Evolutionary conservation across 2,797 vertebrate species (phyloP).

Genomic region (Tiaroga cobitis): DNA sequence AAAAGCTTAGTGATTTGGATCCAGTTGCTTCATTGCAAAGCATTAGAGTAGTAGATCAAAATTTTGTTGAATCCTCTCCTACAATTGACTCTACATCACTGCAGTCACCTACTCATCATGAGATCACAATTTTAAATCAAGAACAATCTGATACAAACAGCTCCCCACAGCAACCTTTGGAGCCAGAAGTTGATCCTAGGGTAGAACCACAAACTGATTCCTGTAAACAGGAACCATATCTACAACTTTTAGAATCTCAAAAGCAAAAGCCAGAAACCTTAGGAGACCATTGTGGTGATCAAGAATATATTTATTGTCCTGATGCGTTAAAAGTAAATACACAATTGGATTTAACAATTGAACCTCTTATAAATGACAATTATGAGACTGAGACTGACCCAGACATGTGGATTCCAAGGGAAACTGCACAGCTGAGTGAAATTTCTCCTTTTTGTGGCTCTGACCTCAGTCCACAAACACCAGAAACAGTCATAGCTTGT

Average conservation of each 20-base stretch:
- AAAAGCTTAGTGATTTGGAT: slow-evolving; percentile 27
- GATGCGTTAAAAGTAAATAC: not conserved
- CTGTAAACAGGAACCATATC: slow-evolving; percentile 9
- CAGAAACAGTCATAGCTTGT: slow-evolving; percentile 62
- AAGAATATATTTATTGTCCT: not conserved
- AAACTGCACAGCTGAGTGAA: slow-evolving; percentile 56
- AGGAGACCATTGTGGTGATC: not conserved
- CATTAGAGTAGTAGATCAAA: slow-evolving; percentile 14
- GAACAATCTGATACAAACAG: slow-evolving; percentile 24
- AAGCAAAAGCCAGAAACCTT: not conserved
- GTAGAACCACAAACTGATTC: slow-evolving; percentile 1
- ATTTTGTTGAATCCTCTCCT: not conserved
- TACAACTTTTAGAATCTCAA: slow-evolving; percentile 10
- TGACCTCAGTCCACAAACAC: slow-evolving; percentile 64
- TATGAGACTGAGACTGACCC: slow-evolving; percentile 34
- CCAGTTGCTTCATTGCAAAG: slow-evolving; percentile 1
- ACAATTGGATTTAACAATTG: slow-evolving; percentile 37
- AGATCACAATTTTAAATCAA: slow-evolving; percentile 26
- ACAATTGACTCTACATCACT: not conserved
- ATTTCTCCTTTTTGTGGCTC: slow-evolving; percentile 60
- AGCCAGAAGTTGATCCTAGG: not conserved
- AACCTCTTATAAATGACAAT: slow-evolving; percentile 34
- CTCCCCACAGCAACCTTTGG: not conserved
- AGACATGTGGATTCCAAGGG: slow-evolving; percentile 45
- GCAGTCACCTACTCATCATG: not conserved